Evolutionary conservation across 1,140 invertebrate species (phyloP).

Genomic region (Lycorma delicatula): DNA sequence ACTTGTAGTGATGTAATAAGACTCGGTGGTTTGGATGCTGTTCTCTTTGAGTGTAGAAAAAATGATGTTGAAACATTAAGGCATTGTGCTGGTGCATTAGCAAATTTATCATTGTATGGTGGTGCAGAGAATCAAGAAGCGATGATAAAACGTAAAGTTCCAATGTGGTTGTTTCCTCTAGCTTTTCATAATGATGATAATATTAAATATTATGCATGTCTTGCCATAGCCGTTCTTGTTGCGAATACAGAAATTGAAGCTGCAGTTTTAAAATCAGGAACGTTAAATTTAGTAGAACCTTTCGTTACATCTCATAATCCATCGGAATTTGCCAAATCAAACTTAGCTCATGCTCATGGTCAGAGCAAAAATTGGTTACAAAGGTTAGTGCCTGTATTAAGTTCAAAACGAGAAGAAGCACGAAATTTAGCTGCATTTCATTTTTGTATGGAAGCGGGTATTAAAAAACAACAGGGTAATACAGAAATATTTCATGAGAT

Average conservation of each 20-base stretch:
- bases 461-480: constrained; percentile 93
- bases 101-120: constrained; percentile 93
- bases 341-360: constrained; percentile 87
- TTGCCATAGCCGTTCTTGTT: constrained; percentile 92
- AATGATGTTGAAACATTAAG: constrained; percentile 86
- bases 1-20: constrained; percentile 88
- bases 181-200: constrained; percentile 96
- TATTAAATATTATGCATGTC: constrained; percentile 95
- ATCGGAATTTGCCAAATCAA: constrained; percentile 87
- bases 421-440: constrained; percentile 96
- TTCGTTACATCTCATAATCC: constrained; percentile 92
- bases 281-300: constrained; percentile 89
- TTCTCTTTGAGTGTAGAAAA: constrained; percentile 90
- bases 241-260: constrained; percentile 98
- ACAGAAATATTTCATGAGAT: constrained; percentile 92
- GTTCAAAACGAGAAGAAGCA: constrained; percentile 91
- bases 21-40: constrained; percentile 76
- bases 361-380: constrained; percentile 95
- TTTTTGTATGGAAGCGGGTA: constrained; percentile 98
- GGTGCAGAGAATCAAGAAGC: constrained; percentile 92
- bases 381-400: constrained; percentile 87
- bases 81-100: constrained; percentile 91
- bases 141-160: constrained; percentile 93
- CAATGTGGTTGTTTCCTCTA: constrained; percentile 96
- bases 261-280: constrained; percentile 89